Conservation (phyloP, 1,140 invertebrate species). For the Drosophila persimilis region DNA sequence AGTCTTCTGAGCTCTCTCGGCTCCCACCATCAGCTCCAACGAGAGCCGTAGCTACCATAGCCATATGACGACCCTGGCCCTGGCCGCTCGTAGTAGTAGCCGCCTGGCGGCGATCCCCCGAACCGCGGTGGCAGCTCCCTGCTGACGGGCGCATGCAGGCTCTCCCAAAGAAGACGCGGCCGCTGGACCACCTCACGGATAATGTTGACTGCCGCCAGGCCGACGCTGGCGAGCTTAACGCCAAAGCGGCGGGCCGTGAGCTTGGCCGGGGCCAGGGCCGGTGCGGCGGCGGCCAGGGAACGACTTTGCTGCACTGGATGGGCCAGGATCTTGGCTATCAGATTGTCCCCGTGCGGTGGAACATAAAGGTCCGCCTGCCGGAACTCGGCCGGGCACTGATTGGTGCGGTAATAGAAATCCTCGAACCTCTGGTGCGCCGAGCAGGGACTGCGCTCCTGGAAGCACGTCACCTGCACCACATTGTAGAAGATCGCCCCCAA, state of each 20-base stretch:
- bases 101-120: conserved; percentile 5
- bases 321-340: conserved; percentile 71
- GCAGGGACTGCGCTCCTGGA: conserved; percentile 87
- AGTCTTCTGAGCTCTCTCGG: conserved; percentile 30
- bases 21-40: conserved; percentile 46
- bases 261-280: conserved; percentile 46
- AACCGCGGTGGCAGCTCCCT: conserved; percentile 57
- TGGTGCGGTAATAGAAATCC: conserved; percentile 62
- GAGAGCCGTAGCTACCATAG: conserved; percentile 36
- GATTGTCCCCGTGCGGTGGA: conserved; percentile 72
- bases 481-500: conserved; percentile 89
- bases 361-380: conserved; percentile 79
- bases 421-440: conserved; percentile 86
- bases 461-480: conserved; percentile 87
- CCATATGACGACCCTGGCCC: conserved; percentile 30
- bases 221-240: conserved; percentile 76
- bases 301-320: conserved; percentile 60
- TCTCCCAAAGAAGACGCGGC: conserved; percentile 68
- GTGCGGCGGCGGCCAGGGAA: conserved; percentile 33
- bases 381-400: conserved; percentile 70
- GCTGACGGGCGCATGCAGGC: conserved; percentile 61
- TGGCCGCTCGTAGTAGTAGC: conserved; percentile 58
- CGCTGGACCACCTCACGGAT: conserved; percentile 75
- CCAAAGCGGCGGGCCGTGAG: conserved; percentile 65
- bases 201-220: conserved; percentile 76